Conservation (phyloP, 2,888 invertebrate species). For the Dusona sp. region DNA sequence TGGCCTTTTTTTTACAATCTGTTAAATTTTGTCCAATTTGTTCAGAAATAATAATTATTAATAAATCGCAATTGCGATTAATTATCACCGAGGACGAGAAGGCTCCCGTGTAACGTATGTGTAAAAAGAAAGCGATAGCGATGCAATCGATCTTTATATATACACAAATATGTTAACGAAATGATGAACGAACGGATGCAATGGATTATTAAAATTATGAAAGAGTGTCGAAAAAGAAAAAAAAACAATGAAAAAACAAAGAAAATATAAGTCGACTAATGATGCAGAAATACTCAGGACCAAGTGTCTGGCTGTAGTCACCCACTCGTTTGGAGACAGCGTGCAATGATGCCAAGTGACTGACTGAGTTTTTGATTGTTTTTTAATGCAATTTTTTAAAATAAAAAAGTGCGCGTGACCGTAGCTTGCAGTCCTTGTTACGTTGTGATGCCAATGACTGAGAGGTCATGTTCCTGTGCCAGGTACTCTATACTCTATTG, state of each 20-base stretch:
- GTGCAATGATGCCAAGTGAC: slow-evolving; percentile 71
- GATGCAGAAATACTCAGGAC: slow-evolving; percentile 85
- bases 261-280: slow-evolving; percentile 68
- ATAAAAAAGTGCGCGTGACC: slow-evolving; percentile 77
- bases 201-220: slow-evolving; percentile 33
- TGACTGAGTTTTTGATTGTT: slow-evolving; percentile 64
- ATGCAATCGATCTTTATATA: slow-evolving; percentile 67
- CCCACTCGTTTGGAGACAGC: slow-evolving; percentile 74
- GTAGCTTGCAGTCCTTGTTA: slow-evolving; percentile 84
- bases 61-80: background rate
- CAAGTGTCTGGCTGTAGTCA: slow-evolving; percentile 84
- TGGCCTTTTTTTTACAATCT: background rate
- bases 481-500: slow-evolving; percentile 80
- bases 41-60: background rate
- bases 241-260: slow-evolving; percentile 63
- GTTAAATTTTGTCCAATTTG: no score
- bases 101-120: background rate
- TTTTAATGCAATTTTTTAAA: slow-evolving; percentile 28
- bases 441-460: slow-evolving; percentile 85
- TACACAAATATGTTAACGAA: slow-evolving; percentile 41
- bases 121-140: slow-evolving; percentile 25
- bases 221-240: slow-evolving; percentile 50
- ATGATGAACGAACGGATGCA: slow-evolving; percentile 54
- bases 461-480: slow-evolving; percentile 85
- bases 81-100: slow-evolving; percentile 13